Conservation (phyloP, 1,140 invertebrate species). For the Papilio polyxenes region DNA sequence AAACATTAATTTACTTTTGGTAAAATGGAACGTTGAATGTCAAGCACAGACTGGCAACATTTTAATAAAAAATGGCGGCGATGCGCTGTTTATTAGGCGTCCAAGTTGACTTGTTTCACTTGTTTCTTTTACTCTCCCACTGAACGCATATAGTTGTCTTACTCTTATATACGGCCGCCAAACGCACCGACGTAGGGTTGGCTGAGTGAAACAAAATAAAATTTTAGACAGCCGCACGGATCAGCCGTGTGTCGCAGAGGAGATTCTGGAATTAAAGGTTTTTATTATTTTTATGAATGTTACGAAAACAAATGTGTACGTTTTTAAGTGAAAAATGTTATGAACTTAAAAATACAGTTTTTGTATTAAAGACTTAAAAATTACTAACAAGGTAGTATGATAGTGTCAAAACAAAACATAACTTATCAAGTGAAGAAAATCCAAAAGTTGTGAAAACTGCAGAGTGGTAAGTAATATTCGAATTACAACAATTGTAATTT, state of each 20-base stretch:
- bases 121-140: not conserved
- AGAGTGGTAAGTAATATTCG: conserved; percentile 8
- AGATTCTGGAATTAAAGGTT: conserved; percentile 59
- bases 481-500: not conserved
- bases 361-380: conserved; percentile 7
- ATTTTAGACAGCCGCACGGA: conserved; percentile 60
- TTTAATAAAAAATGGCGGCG: not conserved
- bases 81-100: not conserved
- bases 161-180: not conserved
- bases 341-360: conserved; percentile 4
- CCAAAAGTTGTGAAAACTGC: conserved; percentile 8
- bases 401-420: conserved; percentile 27
- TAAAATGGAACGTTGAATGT: conserved; percentile 18
- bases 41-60: not conserved
- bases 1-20: not conserved
- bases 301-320: conserved; percentile 48
- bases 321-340: conserved; percentile 32
- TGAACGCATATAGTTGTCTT: not conserved
- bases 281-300: conserved; percentile 53
- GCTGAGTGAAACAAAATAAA: conserved; percentile 65
- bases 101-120: not conserved
- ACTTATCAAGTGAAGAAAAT: conserved; percentile 16
- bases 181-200: not conserved
- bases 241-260: conserved; percentile 63
- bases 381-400: not conserved